Percentiles rank a stretch among this genome's conserved stretches.
These are phyloP conservation scores for Crotalus adamanteus DNA, from an alignment of 2,797 vertebrate genomes.

Conservation along the genomic window DNA sequence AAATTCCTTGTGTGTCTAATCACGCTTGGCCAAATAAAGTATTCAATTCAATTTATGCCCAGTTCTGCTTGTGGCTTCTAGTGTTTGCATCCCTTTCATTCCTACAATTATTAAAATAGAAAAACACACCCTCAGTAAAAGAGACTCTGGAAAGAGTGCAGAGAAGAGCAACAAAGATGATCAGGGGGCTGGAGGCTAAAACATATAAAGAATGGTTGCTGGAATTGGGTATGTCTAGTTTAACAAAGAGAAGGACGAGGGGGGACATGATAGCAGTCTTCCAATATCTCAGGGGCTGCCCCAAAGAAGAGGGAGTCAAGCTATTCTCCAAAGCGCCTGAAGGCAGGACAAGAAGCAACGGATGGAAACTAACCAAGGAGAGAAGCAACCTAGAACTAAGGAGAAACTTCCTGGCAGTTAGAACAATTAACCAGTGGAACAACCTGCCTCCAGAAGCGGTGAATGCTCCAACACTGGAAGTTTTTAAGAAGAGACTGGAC, in stretches of 20 bases:
- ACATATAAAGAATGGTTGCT: neutral
- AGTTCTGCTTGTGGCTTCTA: neutral
- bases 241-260: neutral
- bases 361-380: neutral
- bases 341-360: rapidly evolving
- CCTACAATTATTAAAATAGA: neutral
- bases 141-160: neutral
- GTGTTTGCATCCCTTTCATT: neutral
- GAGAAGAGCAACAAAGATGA: neutral
- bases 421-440: neutral
- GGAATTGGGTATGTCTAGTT: neutral
- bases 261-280: rapidly evolving
- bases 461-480: too few species aligned
- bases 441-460: rapidly evolving
- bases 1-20: neutral
- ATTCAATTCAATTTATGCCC: neutral
- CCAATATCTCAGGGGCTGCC: neutral
- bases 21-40: neutral
- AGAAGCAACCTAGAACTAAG: neutral
- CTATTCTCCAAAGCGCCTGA: neutral
- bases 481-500: too few species aligned
- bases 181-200: neutral
- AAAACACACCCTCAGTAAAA: neutral
- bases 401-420: rapidly evolving
- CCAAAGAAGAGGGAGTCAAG: neutral